These are phyloP conservation scores for Phalacrocorax aristotelis DNA, from an alignment of 2,113 vertebrate genomes.

Conservation along the genomic window DNA sequence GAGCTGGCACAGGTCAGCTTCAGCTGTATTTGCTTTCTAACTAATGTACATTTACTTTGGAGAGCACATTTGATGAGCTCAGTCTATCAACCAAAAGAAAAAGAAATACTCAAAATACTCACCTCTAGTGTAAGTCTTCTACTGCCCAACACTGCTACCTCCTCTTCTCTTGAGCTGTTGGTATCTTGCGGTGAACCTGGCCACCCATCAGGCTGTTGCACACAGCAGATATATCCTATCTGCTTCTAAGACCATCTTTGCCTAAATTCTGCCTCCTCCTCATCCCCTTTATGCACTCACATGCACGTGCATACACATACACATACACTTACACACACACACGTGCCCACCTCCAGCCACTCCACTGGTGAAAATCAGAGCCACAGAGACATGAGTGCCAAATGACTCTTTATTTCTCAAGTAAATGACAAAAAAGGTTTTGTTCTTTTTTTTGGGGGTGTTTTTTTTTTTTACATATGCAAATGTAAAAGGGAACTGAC, in stretches of 20 bases:
- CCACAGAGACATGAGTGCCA: constrained; percentile 58
- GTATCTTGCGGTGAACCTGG: not conserved
- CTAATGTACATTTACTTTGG: constrained; percentile 38
- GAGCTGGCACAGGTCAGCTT: constrained; percentile 19
- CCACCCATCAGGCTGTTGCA: not conserved
- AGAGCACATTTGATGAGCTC: constrained; percentile 7
- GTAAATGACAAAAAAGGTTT: not conserved
- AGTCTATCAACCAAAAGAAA: constrained; percentile 47
- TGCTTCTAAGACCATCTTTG: not conserved
- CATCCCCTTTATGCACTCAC: not conserved
- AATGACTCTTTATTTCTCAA: constrained; percentile 47
- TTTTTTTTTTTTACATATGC: constrained; percentile 39
- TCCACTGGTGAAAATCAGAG: constrained; percentile 41
- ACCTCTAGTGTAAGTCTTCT: constrained; percentile 36
- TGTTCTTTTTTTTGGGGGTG: not conserved
- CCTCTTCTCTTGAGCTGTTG: constrained; percentile 59
- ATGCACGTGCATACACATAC: not conserved
- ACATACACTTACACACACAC: not conserved
- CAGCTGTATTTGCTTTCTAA: constrained; percentile 42
- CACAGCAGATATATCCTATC: not conserved
- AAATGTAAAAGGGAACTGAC: constrained; percentile 48
- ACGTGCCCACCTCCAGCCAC: not conserved
- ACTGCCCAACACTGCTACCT: constrained; percentile 57
- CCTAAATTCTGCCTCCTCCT: constrained; percentile 27
- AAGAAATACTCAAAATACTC: constrained; percentile 46